Evolutionary conservation across 2,888 invertebrate genomes (phyloP).

Genomic region (Empis stercorea): DNA sequence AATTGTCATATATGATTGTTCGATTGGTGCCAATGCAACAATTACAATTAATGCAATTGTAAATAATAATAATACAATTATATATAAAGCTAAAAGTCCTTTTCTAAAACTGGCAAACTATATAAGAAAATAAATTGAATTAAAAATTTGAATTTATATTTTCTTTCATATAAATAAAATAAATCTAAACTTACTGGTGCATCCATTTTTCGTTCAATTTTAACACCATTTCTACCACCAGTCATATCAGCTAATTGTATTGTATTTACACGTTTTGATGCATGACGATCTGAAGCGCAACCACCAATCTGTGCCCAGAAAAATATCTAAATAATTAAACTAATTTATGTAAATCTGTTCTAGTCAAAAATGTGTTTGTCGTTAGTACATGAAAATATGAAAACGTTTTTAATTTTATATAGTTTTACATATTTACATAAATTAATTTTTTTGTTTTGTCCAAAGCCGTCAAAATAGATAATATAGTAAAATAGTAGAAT

Average conservation of each 20-base stretch:
- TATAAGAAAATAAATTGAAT: constrained; percentile 13
- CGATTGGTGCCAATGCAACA: constrained; percentile 61
- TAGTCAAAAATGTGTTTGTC: background rate
- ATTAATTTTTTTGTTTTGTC: too few species aligned
- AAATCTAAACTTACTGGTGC: constrained; percentile 52
- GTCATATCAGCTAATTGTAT: constrained; percentile 78
- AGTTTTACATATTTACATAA: too few species aligned
- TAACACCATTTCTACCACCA: constrained; percentile 46
- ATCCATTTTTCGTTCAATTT: constrained; percentile 58
- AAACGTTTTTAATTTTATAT: constrained; percentile 8
- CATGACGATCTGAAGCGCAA: constrained; percentile 62
- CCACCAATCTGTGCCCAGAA: constrained; percentile 53
- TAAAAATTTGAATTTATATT: too few species aligned
- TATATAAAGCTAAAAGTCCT: constrained; percentile 63
- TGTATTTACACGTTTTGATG: constrained; percentile 58
- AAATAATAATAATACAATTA: constrained; percentile 54
- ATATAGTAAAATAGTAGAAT: too few species aligned
- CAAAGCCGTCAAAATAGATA: too few species aligned
- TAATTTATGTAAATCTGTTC: constrained; percentile 22
- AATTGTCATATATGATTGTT: constrained; percentile 39
- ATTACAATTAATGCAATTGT: constrained; percentile 61
- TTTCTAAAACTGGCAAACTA: constrained; percentile 70
- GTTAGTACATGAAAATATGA: constrained; percentile 21
- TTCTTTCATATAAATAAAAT: too few species aligned
- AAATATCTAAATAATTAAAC: constrained; percentile 24